Percentiles rank a stretch among this genome's conserved stretches.
Evolutionary conservation across 2,113 vertebrate species (phyloP).

Genomic region (Okapia johnstoni): DNA sequence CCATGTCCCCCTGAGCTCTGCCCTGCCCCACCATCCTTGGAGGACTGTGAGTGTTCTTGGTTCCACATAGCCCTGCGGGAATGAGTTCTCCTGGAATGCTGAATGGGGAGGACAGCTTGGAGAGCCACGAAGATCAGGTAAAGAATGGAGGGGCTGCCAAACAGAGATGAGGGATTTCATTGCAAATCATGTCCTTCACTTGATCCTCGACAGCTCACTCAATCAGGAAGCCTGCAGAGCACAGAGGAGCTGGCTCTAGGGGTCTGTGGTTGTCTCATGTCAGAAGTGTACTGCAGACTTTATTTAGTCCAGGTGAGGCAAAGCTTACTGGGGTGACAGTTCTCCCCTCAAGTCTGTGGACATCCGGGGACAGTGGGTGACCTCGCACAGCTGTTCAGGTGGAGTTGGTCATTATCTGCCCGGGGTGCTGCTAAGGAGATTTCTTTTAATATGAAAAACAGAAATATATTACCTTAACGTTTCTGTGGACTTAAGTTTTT

Average conservation of each 20-base stretch:
- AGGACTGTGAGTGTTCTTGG: not conserved
- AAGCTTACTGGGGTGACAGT: not conserved
- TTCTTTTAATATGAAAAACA: not conserved
- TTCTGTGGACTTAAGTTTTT: not conserved
- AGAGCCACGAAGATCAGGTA: not conserved
- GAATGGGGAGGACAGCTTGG: not conserved
- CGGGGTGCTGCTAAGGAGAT: not conserved
- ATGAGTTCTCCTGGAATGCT: not conserved
- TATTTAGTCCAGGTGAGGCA: not conserved
- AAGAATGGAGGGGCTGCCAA: not conserved
- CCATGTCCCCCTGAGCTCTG: not conserved
- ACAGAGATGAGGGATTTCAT: not conserved
- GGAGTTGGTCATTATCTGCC: not conserved
- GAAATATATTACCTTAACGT: not conserved
- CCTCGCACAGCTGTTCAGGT: too few relatives aligned
- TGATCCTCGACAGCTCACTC: accelerated
- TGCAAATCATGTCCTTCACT: not conserved
- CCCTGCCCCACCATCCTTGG: not conserved
- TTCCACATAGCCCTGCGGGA: not conserved
- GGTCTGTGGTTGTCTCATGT: not conserved
- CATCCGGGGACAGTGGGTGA: not conserved
- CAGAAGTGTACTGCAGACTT: not conserved
- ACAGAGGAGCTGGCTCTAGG: accelerated
- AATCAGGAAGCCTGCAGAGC: too few relatives aligned
- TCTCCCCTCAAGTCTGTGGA: not conserved